Conservation (phyloP, 37 sponge, comb jelly and placozoan species). For the Ianthella basta region DNA sequence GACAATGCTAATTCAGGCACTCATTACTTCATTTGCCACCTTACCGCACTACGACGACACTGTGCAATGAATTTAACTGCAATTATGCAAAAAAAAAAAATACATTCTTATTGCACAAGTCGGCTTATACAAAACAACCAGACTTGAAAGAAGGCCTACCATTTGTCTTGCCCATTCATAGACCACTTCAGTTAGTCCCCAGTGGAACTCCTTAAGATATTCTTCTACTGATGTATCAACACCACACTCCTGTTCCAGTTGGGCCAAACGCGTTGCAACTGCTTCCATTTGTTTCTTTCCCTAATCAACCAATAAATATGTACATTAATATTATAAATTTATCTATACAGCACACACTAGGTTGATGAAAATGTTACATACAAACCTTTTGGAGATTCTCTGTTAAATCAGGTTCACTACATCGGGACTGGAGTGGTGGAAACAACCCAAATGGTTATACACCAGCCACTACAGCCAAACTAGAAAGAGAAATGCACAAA, state of each 20-base stretch:
- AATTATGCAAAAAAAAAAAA: background rate
- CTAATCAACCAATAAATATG: constrained; percentile 11
- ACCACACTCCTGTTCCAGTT: constrained; percentile 68
- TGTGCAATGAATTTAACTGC: background rate
- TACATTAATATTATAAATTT: background rate
- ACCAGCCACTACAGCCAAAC: background rate
- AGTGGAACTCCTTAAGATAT: constrained; percentile 72
- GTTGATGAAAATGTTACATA: background rate
- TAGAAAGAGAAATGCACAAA: background rate
- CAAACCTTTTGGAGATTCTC: constrained; percentile 65
- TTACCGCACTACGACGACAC: too few species aligned
- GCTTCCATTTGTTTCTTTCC: constrained; percentile 73
- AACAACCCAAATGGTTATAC: background rate
- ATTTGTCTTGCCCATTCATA: constrained; percentile 94
- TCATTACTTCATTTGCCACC: too few species aligned
- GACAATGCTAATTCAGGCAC: too few species aligned
- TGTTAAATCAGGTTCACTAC: constrained; percentile 83
- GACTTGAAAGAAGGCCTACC: too few species aligned
- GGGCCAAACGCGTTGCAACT: constrained; percentile 69
- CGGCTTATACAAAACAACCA: too few species aligned
- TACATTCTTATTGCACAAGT: too few species aligned
- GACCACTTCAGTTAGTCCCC: constrained; percentile 96
- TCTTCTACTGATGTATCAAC: constrained; percentile 74
- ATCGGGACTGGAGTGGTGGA: constrained; percentile 54
- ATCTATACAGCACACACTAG: background rate